phyloP scores from a whole-genome alignment of 2,797 vertebrate genomes.

The Apodemus agrarius region DNA sequence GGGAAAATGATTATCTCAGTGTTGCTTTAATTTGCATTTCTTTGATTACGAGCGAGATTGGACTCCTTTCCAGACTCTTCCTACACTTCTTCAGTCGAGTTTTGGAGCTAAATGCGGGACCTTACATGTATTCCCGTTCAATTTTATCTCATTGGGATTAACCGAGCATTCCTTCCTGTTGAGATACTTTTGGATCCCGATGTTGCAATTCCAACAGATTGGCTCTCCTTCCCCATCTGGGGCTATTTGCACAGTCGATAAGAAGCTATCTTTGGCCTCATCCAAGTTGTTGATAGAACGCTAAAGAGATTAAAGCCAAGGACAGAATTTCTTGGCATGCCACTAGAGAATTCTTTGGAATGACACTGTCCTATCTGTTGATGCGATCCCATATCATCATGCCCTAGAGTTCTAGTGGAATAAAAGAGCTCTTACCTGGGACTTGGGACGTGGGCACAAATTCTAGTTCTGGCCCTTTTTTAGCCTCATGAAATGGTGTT shows the following conservation, averaged over 20 bases:
- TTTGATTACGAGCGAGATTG: slow-evolving; percentile 62
- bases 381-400: background rate
- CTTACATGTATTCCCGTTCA: slow-evolving; percentile 68
- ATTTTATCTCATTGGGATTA: slow-evolving; percentile 78
- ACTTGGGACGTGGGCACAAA: background rate
- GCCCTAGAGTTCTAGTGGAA: background rate
- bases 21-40: slow-evolving; percentile 64
- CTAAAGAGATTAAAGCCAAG: slow-evolving; percentile 60
- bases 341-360: background rate
- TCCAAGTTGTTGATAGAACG: slow-evolving; percentile 74
- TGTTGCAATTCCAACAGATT: slow-evolving; percentile 48
- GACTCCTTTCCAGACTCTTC: slow-evolving; percentile 60
- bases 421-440: background rate
- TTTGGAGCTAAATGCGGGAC: slow-evolving; percentile 48
- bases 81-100: slow-evolving; percentile 64
- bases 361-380: background rate
- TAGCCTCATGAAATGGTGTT: background rate
- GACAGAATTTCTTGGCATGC: slow-evolving; percentile 59
- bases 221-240: slow-evolving; percentile 60
- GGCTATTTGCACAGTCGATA: slow-evolving; percentile 77
- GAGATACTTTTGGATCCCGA: slow-evolving; percentile 77
- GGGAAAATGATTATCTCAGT: slow-evolving; percentile 57
- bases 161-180: slow-evolving; percentile 78
- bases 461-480: background rate
- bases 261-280: slow-evolving; percentile 79